phyloP scores from a whole-genome alignment of 92 coral and sea anemone genomes.

The Paragorgia papillata region DNA sequence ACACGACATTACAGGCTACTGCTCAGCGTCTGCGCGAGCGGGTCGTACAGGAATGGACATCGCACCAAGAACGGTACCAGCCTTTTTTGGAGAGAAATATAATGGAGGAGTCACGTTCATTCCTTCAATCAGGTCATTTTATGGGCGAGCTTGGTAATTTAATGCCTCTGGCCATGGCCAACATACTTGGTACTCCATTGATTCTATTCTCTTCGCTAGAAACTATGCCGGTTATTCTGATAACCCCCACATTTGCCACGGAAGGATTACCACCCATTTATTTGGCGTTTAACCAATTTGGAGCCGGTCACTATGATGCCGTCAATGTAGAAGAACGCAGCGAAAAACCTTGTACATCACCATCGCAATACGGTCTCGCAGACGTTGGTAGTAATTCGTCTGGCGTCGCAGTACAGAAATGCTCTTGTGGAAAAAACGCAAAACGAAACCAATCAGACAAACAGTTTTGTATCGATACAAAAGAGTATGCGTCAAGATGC shows the following conservation, averaged over 20 bases:
- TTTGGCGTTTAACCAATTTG: conserved; percentile 67
- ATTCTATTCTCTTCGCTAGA: conserved; percentile 59
- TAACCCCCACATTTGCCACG: conserved; percentile 54
- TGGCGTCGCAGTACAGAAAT: neutral
- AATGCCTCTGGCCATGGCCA: conserved; percentile 73
- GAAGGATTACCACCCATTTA: conserved; percentile 50
- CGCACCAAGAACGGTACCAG: conserved; percentile 54
- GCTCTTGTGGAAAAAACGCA: conserved; percentile 12
- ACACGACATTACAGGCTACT: neutral
- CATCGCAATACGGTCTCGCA: no score
- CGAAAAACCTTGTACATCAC: no score
- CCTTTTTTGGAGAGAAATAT: conserved; percentile 51
- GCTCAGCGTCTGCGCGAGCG: conserved; percentile 44
- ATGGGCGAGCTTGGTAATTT: conserved; percentile 62
- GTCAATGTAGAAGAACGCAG: conserved; percentile 63
- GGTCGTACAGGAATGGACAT: conserved; percentile 58
- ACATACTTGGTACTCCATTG: conserved; percentile 59
- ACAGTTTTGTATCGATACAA: neutral
- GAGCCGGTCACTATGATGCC: conserved; percentile 60
- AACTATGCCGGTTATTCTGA: conserved; percentile 54
- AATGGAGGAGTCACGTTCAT: conserved; percentile 46
- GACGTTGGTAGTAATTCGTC: no score
- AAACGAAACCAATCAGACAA: neutral
- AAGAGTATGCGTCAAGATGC: conserved; percentile 1
- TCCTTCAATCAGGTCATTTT: conserved; percentile 60